These are phyloP conservation scores for Spatulosminthurus flaviceps DNA, from an alignment of 2,888 invertebrate genomes.

Conservation along the genomic window DNA sequence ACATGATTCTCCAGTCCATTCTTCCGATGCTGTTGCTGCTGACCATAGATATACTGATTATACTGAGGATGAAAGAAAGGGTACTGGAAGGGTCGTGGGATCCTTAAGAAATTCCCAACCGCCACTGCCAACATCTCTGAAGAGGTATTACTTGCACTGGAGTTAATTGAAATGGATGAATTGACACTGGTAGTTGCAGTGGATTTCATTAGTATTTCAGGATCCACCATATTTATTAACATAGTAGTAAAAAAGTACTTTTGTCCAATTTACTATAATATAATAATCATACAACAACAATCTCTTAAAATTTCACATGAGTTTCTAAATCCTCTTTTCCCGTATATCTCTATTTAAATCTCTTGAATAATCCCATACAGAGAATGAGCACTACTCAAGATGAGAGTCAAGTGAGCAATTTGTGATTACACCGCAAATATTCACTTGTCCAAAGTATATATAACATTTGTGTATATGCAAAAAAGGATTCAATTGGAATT, in stretches of 20 bases:
- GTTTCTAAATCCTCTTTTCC: too few species aligned
- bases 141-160: constrained; percentile 24
- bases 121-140: constrained; percentile 47
- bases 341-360: too few species aligned
- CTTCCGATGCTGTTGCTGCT: constrained; percentile 39
- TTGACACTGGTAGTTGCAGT: constrained; percentile 26
- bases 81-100: constrained; percentile 48
- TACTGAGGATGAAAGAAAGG: constrained; percentile 47
- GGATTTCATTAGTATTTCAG: constrained; percentile 43
- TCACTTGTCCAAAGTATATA: too few species aligned
- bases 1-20: constrained; percentile 49
- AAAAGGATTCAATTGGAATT: constrained; percentile 33
- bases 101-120: constrained; percentile 45
- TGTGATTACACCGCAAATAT: background rate
- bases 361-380: too few species aligned
- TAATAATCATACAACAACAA: too few species aligned
- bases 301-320: too few species aligned
- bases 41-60: constrained; percentile 48
- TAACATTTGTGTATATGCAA: background rate
- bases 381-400: too few species aligned
- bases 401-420: background rate
- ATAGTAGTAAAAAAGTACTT: too few species aligned
- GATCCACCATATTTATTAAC: constrained; percentile 50
- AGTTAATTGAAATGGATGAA: constrained; percentile 22
- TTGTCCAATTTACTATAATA: too few species aligned